These are phyloP conservation scores for Ptilodon capucinus DNA, from an alignment of 2,888 invertebrate species.

Conservation along the genomic window DNA sequence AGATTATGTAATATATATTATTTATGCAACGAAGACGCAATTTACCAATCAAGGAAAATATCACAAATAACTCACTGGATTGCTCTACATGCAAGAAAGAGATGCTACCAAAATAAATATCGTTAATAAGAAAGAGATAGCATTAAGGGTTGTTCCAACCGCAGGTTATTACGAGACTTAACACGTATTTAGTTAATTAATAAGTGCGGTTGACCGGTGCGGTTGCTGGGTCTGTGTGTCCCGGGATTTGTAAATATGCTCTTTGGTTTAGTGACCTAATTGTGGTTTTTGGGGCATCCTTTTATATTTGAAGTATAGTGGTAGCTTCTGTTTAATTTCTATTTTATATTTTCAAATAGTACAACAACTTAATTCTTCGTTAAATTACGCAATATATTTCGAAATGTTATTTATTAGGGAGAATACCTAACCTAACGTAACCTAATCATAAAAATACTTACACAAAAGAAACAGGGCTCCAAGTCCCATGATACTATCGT, in stretches of 20 bases:
- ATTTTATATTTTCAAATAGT: too few species aligned
- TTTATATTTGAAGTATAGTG: slow-evolving; percentile 24
- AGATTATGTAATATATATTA: too few species aligned
- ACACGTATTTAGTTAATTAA: slow-evolving; percentile 80
- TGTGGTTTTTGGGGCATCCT: slow-evolving; percentile 49
- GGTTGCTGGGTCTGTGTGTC: slow-evolving; percentile 55
- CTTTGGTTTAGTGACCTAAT: slow-evolving; percentile 69
- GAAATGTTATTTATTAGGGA: too few species aligned
- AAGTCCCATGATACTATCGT: too few species aligned
- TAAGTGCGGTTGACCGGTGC: slow-evolving; percentile 76
- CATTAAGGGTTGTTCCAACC: slow-evolving; percentile 65
- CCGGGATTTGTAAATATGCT: slow-evolving; percentile 71
- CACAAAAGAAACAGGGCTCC: too few species aligned
- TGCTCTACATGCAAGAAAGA: slow-evolving; percentile 44
- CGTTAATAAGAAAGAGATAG: slow-evolving; percentile 54
- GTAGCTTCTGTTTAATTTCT: neutral
- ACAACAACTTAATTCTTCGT: too few species aligned
- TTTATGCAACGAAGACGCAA: neutral
- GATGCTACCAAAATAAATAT: slow-evolving; percentile 27
- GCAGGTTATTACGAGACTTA: slow-evolving; percentile 79
- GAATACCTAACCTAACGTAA: too few species aligned
- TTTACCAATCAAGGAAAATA: neutral
- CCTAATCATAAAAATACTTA: too few species aligned
- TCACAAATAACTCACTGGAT: slow-evolving; percentile 14
- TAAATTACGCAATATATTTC: too few species aligned